A percentile compares a stretch with the other conserved stretches of the same genome.
phyloP scores from a whole-genome alignment of 2,888 invertebrate species.

The Pseudococcus longispinus region DNA sequence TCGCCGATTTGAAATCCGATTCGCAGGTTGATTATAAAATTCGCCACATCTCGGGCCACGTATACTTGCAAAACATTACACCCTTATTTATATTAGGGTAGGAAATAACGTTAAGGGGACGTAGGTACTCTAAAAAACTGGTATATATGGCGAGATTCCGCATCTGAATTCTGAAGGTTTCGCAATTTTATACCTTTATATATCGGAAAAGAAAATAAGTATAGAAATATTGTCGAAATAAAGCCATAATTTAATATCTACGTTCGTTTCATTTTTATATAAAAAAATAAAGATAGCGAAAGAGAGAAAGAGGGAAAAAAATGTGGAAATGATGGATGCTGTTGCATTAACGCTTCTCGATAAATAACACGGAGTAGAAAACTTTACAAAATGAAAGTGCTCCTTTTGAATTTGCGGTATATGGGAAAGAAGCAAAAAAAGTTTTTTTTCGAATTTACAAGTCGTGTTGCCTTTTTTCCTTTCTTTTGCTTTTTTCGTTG shows the following conservation, averaged over 20 bases:
- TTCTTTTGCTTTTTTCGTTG: not conserved
- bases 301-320: not conserved
- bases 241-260: constrained; percentile 26
- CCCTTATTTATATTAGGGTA: not conserved
- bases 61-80: not conserved
- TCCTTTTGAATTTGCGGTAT: constrained; percentile 14
- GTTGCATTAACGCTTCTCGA: constrained; percentile 26
- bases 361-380: constrained; percentile 16
- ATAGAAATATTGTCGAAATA: constrained; percentile 22
- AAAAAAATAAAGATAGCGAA: not conserved
- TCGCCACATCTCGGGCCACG: no score
- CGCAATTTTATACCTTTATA: constrained; percentile 13
- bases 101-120: not conserved
- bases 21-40: no score
- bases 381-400: constrained; percentile 26
- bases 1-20: no score
- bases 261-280: constrained; percentile 1
- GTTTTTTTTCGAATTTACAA: not conserved
- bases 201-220: constrained; percentile 2
- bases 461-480: not conserved
- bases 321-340: constrained; percentile 26
- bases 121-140: not conserved
- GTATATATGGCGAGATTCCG: not conserved
- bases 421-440: not conserved
- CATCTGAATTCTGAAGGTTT: not conserved